Base-by-base conservation (phyloP, 2,888 invertebrate species). In the Acleris cristana region DNA sequence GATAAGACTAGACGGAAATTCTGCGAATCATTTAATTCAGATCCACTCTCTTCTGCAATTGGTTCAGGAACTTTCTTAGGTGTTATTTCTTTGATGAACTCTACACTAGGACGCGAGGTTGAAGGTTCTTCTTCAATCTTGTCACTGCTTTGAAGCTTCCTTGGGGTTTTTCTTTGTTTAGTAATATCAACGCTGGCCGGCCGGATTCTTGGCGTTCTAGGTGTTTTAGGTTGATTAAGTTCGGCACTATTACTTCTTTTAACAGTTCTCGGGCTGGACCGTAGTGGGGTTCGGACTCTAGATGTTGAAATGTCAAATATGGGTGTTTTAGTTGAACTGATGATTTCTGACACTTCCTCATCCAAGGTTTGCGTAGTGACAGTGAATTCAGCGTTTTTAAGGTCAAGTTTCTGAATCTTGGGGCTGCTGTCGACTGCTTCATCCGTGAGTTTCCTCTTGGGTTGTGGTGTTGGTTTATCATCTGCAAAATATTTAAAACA, bases 161-260 rank as follows among this genome's bases (percentile, higher is more conserved):
- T 73, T 0, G 88, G 84, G 19, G 85, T 88, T 79, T 83, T 88
- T 26, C 76, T 74, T 18, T 71, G 51, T 75, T 82, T 85, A 21
- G 86, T 84, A 44, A 87, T 76, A 64, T 91, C 92, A 1, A 79
- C 90, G 66, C 92, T 91, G 23, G 86, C 89, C 18, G 90, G 83
- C 73, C 90, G 76, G 2, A 84, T 78, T 76, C 86, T 90, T 3
- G 87, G 85, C 2, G 86, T 89, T 74, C 83, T 89, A 74, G 89
- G 89, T 55, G 87, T 86, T 79, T 84, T 87, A 2, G 84, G 79
- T 59, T 82, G 81, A 48, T 77, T 71, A 34, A 86, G 69, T 48
- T 92, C 90, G 14, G 78, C 86, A 69, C 92, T 93, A 71, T 89
- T 91, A 71, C 90, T 87, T 19, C 93, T 79, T 76, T 90, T 92